These are phyloP conservation scores for Labrus mixtus DNA, from an alignment of 2,113 vertebrate genomes.

Conservation along the genomic window DNA sequence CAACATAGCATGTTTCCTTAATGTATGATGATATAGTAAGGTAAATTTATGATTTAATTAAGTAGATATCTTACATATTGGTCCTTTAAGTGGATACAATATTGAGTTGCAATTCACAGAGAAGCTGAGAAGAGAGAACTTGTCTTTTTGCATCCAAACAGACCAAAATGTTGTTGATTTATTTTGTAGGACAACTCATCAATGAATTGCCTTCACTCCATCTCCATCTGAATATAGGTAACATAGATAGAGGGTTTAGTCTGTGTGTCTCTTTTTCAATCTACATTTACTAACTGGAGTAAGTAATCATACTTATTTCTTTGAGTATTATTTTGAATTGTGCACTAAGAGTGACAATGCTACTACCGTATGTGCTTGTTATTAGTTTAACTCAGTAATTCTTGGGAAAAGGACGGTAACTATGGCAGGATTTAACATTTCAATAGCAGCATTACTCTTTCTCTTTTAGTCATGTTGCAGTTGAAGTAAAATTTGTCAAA, in stretches of 20 bases:
- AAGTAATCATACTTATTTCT: background rate
- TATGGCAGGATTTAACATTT: slow-evolving; percentile 12
- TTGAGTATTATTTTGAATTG: background rate
- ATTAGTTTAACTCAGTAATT: background rate
- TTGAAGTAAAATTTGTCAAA: slow-evolving; percentile 34
- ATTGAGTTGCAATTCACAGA: background rate
- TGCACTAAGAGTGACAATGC: background rate
- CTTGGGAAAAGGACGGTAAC: background rate
- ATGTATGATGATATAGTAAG: no score
- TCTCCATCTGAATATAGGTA: no score
- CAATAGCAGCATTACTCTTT: background rate
- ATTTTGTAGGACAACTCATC: no score
- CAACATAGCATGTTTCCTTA: no score
- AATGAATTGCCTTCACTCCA: no score
- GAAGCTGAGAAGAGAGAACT: no score
- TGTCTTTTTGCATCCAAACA: no score
- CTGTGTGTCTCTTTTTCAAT: background rate
- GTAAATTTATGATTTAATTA: no score
- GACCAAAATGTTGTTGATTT: no score
- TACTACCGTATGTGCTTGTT: background rate
- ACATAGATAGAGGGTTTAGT: no score
- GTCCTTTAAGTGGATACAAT: background rate
- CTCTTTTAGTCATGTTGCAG: slow-evolving; percentile 3
- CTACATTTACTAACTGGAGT: no score
- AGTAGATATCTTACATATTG: no score